Evolutionary conservation across 1,140 invertebrate genomes (phyloP).

Genomic region (Eueides isabella): DNA sequence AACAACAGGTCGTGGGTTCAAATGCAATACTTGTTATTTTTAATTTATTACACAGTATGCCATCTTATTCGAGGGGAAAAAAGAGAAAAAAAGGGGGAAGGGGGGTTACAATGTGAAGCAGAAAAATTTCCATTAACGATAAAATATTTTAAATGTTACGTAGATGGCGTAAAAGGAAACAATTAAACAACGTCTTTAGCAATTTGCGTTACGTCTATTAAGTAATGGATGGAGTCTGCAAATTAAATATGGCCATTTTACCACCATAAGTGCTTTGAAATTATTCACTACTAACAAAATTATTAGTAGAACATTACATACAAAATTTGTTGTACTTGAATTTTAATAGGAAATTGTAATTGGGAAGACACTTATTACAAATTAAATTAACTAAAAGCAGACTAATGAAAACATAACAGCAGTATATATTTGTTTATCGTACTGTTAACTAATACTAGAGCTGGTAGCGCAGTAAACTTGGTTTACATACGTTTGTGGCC

Average conservation of each 20-base stretch:
- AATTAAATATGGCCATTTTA: not conserved
- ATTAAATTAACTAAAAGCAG: not conserved
- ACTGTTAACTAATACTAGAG: constrained; percentile 3
- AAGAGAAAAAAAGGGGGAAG: too few species aligned
- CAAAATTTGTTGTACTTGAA: not conserved
- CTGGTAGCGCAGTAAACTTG: constrained; percentile 18
- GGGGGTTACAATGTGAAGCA: too few species aligned
- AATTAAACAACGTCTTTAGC: not conserved
- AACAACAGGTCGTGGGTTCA: too few species aligned
- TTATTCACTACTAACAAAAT: not conserved
- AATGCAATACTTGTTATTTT: too few species aligned
- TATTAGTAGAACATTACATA: too few species aligned
- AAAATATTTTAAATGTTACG: not conserved
- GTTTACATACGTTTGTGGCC: constrained; percentile 20
- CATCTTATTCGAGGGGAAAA: too few species aligned
- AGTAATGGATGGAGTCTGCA: not conserved
- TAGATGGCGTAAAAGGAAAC: not conserved
- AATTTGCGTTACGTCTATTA: not conserved
- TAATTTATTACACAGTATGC: too few species aligned
- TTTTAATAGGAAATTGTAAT: not conserved
- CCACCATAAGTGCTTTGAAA: not conserved
- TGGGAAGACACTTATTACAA: not conserved
- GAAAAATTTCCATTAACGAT: not conserved
- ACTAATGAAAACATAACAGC: not conserved
- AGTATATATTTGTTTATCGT: not conserved